Base-by-base conservation (phyloP, 2,113 vertebrate species). In the Uria aalge region DNA sequence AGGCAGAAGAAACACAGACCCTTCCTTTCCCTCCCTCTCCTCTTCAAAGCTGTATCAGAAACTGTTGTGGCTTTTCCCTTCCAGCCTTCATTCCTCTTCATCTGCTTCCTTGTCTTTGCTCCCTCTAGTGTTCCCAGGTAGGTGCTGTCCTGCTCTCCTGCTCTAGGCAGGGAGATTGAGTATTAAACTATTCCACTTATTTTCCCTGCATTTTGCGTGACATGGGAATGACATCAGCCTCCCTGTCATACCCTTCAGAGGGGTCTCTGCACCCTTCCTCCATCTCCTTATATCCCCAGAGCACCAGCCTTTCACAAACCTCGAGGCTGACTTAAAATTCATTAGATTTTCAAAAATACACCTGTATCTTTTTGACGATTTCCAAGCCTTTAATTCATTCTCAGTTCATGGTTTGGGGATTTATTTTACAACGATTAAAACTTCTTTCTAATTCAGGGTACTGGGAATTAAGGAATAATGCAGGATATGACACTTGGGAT, bases 71-170 rank as follows among this genome's bases (percentile, higher is more conserved):
- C 47, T 80, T 63, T 59, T 57, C 55, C 60, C 26, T 15, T 3
- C 20, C 82, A 82, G 53, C 62, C 66, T 85, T 74, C 53, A 1
- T 60, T 63, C n/a, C 69, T 45, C 11, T 27, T 41, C 59, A 2
- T 10, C n/a, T 40, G 15, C 34, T 86, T 19, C 20, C 69, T 62
- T 14, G 12, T 29, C 85, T 32, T 47, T 78, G 85, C 94, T 94
- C 91, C 92, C 91, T 94, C 91, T 92, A 15, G 75, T 48, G 94
- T 85, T 64, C 57, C 82, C 66, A 2, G 6, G 36, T 17, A 7
- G 36, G 13, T 32, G 45, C 85, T 88, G 93, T 24, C 52, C 43
- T 11, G 48, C 29, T 80, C 40, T 93, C 64, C 40, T 9, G 34
- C 67, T 29, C 48, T 4, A 20, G 27, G 27, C 66, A 15, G 20